A percentile compares a stretch with the other conserved stretches of the same genome.
These are phyloP conservation scores for Zaprionus davidi DNA, from an alignment of 1,140 invertebrate genomes.

Conservation along the genomic window DNA sequence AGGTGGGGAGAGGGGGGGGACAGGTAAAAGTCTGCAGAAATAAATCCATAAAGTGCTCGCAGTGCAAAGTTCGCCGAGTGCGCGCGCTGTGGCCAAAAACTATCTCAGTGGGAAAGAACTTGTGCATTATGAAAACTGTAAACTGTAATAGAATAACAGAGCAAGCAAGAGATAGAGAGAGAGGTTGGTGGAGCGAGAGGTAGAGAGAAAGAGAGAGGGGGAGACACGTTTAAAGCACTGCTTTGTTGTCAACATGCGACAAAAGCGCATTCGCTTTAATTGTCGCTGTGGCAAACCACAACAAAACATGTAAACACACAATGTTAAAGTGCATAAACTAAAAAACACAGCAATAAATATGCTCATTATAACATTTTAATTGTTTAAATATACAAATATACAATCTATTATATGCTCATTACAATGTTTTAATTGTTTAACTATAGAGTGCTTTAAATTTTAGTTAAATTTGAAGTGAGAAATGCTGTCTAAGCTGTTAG, in stretches of 20 bases:
- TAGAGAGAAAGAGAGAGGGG: background rate
- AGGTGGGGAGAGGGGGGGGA: background rate
- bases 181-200: background rate
- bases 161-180: background rate
- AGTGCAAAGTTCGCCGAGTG: background rate
- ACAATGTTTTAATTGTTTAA: background rate
- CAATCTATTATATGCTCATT: background rate
- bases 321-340: background rate
- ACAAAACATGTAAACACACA: conserved; percentile 4
- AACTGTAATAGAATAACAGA: conserved; percentile 7
- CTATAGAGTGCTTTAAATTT: background rate
- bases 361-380: background rate
- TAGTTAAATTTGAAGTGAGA: background rate
- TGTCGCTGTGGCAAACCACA: conserved; percentile 16
- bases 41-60: conserved; percentile 10
- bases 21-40: conserved; percentile 7
- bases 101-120: background rate
- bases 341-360: background rate
- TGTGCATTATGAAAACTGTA: conserved; percentile 7
- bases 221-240: background rate
- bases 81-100: background rate
- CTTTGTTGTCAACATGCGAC: background rate
- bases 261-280: conserved; percentile 10
- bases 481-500: background rate
- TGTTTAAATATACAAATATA: background rate